phyloP scores from a whole-genome alignment of 1,140 invertebrate genomes.

The Pissodes strobi region DNA sequence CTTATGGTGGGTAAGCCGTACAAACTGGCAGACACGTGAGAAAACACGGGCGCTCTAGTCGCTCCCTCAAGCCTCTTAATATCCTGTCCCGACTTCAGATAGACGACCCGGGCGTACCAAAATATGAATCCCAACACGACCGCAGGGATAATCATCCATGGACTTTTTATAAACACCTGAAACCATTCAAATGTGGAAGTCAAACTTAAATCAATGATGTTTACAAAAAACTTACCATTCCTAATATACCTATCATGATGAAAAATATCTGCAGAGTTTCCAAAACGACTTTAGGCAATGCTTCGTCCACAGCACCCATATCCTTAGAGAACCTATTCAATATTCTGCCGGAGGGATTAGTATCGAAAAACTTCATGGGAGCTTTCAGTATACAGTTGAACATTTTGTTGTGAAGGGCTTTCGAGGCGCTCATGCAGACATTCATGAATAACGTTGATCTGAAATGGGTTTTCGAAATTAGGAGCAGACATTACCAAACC shows the following conservation, averaged over 20 bases:
- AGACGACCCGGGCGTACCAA: constrained; percentile 74
- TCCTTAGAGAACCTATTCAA: constrained; percentile 80
- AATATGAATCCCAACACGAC: constrained; percentile 71
- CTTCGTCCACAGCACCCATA: constrained; percentile 82
- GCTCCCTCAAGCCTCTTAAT: constrained; percentile 81
- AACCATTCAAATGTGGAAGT: no score
- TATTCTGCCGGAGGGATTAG: constrained; percentile 66
- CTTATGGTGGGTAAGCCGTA: constrained; percentile 77
- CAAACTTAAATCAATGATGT: not conserved
- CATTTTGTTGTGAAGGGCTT: constrained; percentile 81
- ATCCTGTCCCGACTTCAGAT: constrained; percentile 80
- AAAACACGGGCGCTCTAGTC: constrained; percentile 74
- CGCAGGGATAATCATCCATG: constrained; percentile 73
- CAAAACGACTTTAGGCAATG: constrained; percentile 76
- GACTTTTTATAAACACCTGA: constrained; percentile 70
- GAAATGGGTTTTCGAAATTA: no score
- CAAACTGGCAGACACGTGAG: constrained; percentile 73
- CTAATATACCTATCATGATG: constrained; percentile 55
- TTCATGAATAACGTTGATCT: constrained; percentile 75
- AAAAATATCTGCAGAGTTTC: constrained; percentile 76
- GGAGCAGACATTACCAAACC: no score
- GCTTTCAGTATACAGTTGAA: constrained; percentile 75
- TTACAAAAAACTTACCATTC: constrained; percentile 61
- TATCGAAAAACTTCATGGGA: constrained; percentile 69
- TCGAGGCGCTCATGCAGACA: constrained; percentile 80